phyloP scores from a whole-genome alignment of 2,113 vertebrate genomes.

The Gopherus evgoodei region DNA sequence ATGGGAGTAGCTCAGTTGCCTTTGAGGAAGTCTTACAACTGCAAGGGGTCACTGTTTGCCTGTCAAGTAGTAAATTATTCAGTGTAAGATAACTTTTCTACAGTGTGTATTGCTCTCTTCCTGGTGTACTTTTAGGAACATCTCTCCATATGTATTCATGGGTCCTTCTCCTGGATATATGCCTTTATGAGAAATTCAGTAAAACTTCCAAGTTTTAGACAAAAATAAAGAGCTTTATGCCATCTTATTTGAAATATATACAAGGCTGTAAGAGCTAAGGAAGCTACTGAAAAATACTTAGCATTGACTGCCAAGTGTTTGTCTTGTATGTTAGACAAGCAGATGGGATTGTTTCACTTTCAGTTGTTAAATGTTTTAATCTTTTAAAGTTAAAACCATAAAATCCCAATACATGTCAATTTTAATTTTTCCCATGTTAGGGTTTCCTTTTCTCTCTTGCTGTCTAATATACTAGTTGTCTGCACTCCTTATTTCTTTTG shows the following conservation, averaged over 20 bases:
- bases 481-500: not conserved
- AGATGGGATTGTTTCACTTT: not conserved
- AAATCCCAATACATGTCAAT: not conserved
- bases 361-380: not conserved
- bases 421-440: not conserved
- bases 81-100: not conserved
- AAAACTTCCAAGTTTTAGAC: not conserved
- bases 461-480: not conserved
- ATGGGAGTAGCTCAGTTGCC: not conserved
- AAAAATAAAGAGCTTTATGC: not conserved
- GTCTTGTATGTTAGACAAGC: not conserved
- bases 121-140: not conserved
- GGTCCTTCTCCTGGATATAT: not conserved
- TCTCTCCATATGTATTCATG: not conserved
- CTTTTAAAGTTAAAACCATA: not conserved
- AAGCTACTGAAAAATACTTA: not conserved
- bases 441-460: not conserved
- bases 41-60: not conserved
- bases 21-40: not conserved
- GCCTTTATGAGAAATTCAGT: not conserved
- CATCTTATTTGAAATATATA: not conserved
- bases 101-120: not conserved
- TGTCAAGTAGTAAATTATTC: not conserved
- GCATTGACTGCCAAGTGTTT: not conserved
- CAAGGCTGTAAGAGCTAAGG: not conserved